These are phyloP conservation scores for Ceryle rudis DNA, from an alignment of 2,797 vertebrate species.

Conservation along the genomic window DNA sequence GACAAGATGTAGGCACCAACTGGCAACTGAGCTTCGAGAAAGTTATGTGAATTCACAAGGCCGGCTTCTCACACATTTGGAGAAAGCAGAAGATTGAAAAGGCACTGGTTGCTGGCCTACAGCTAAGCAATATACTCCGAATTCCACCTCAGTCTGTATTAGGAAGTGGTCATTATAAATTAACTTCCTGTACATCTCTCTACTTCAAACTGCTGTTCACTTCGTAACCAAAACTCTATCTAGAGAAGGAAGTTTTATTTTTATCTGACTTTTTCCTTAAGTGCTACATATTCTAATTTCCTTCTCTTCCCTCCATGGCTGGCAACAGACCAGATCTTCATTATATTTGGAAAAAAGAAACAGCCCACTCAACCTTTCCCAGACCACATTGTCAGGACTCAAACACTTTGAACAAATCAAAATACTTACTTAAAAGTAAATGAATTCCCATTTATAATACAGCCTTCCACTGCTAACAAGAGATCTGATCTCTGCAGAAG, in stretches of 20 bases:
- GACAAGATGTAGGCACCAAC: neutral
- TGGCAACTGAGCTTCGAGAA: neutral
- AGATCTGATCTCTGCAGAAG: neutral
- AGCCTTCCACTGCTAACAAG: neutral
- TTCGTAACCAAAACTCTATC: neutral
- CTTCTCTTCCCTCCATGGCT: neutral
- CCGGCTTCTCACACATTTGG: neutral
- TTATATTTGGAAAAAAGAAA: slow-evolving; percentile 25
- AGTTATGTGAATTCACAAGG: neutral
- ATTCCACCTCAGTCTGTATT: neutral
- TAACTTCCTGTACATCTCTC: neutral
- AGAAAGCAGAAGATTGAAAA: slow-evolving; percentile 3
- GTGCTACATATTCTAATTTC: slow-evolving; percentile 16
- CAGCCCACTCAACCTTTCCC: neutral
- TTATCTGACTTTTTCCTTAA: slow-evolving; percentile 37
- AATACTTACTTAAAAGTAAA: slow-evolving; percentile 21
- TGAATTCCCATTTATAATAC: neutral
- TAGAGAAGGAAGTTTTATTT: slow-evolving; percentile 42
- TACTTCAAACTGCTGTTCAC: neutral
- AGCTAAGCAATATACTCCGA: neutral
- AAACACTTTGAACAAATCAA: slow-evolving; percentile 6
- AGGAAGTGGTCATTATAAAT: neutral
- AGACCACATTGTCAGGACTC: neutral
- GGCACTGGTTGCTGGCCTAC: neutral
- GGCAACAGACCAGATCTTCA: slow-evolving; percentile 49